Evolutionary conservation across 2,888 invertebrate species (phyloP).

Genomic region (Eupithecia vulgata): DNA sequence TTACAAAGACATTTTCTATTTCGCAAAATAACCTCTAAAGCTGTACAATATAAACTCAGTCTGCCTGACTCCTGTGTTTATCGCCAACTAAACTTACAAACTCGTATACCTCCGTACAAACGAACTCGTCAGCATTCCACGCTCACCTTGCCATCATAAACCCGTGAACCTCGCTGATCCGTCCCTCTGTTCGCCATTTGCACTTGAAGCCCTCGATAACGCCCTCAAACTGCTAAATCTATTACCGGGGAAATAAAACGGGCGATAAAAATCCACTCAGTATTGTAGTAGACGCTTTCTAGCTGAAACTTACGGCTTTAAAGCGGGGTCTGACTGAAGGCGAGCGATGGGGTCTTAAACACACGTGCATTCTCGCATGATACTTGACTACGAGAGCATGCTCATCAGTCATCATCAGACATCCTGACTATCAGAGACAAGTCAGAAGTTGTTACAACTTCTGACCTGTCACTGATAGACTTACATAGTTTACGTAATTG

Average conservation of each 20-base stretch:
- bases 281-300: slow-evolving; percentile 36
- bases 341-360: background rate
- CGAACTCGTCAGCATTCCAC: background rate
- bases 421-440: too few species aligned
- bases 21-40: background rate
- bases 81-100: background rate
- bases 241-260: slow-evolving; percentile 38
- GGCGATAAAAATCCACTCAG: slow-evolving; percentile 42
- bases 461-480: too few species aligned
- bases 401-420: too few species aligned
- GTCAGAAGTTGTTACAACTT: too few species aligned
- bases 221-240: slow-evolving; percentile 40
- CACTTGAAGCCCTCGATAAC: slow-evolving; percentile 37
- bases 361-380: too few species aligned
- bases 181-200: slow-evolving; percentile 29
- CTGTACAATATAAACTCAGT: background rate
- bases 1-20: background rate
- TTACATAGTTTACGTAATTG: too few species aligned
- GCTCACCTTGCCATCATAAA: slow-evolving; percentile 20
- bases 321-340: slow-evolving; percentile 14
- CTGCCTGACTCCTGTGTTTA: background rate
- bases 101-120: background rate
- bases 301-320: slow-evolving; percentile 36
- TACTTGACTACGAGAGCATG: too few species aligned
- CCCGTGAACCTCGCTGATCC: slow-evolving; percentile 26